Percentiles rank a stretch among this genome's conserved stretches.
Evolutionary conservation across 2,797 vertebrate species (phyloP).

Genomic region (Enteromius paludinosus): DNA sequence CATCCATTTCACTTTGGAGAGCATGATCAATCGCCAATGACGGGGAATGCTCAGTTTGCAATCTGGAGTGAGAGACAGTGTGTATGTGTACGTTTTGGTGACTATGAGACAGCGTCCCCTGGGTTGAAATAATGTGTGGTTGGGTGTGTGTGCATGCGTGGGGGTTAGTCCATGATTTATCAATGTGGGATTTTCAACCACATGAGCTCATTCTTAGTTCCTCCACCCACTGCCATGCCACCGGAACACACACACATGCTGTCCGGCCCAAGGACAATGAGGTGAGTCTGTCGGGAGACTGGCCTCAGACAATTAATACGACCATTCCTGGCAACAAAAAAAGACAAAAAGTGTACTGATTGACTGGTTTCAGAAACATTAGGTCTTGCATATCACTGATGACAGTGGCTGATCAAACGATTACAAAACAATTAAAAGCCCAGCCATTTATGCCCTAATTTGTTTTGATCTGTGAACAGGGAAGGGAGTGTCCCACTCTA

Average conservation of each 20-base stretch:
- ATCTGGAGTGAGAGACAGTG: constrained; percentile 17
- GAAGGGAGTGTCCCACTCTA: constrained; percentile 8
- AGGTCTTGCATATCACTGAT: background rate
- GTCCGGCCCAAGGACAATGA: constrained; percentile 30
- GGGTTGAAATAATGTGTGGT: constrained; percentile 44
- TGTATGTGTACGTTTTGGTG: constrained; percentile 29
- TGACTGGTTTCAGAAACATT: constrained; percentile 4
- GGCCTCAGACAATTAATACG: background rate
- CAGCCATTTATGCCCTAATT: constrained; percentile 29
- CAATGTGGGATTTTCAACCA: constrained; percentile 61
- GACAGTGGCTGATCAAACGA: background rate
- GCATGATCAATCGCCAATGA: constrained; percentile 12
- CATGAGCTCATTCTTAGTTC: constrained; percentile 63
- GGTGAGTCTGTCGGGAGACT: constrained; percentile 3
- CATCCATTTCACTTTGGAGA: constrained; percentile 7
- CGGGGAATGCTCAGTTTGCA: background rate
- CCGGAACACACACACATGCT: constrained; percentile 25
- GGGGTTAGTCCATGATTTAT: constrained; percentile 64
- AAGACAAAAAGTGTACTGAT: background rate
- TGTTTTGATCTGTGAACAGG: constrained; percentile 27
- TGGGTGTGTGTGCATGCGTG: constrained; percentile 25
- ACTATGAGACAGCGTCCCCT: constrained; percentile 33
- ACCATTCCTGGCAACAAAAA: background rate
- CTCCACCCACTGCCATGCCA: constrained; percentile 51
- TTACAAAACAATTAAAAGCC: background rate